These are phyloP conservation scores for Arctia plantaginis DNA, from an alignment of 2,888 invertebrate genomes.

Conservation along the genomic window DNA sequence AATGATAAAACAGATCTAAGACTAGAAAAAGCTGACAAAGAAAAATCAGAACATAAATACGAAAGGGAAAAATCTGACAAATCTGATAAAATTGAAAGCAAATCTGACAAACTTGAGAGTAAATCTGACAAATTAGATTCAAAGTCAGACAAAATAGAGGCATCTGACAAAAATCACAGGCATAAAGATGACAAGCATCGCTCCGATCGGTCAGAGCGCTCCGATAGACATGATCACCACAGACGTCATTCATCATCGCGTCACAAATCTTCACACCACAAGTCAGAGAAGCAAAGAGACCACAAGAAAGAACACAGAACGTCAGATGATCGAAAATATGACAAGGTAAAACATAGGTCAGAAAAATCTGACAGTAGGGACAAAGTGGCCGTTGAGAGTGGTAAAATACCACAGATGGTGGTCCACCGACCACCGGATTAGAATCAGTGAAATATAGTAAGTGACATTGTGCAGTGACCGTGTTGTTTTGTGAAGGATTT, in stretches of 20 bases:
- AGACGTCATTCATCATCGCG: slow-evolving; percentile 73
- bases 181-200: slow-evolving; percentile 62
- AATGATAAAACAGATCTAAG: slow-evolving; percentile 34
- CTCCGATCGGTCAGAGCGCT: slow-evolving; percentile 38
- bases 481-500: slow-evolving; percentile 51
- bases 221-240: slow-evolving; percentile 65
- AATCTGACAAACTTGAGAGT: slow-evolving; percentile 27
- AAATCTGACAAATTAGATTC: slow-evolving; percentile 41
- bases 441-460: slow-evolving; percentile 31
- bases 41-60: slow-evolving; percentile 37
- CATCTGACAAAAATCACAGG: slow-evolving; percentile 53
- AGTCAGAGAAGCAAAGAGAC: slow-evolving; percentile 64
- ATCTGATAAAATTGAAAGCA: slow-evolving; percentile 26
- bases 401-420: slow-evolving; percentile 66
- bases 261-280: slow-evolving; percentile 71
- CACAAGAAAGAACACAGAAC: slow-evolving; percentile 70
- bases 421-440: slow-evolving; percentile 78
- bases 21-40: slow-evolving; percentile 49
- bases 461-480: slow-evolving; percentile 35
- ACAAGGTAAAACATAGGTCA: slow-evolving; percentile 56
- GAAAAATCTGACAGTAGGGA: slow-evolving; percentile 47
- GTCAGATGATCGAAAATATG: slow-evolving; percentile 64
- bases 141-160: slow-evolving; percentile 53
- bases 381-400: slow-evolving; percentile 55
- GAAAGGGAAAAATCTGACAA: slow-evolving; percentile 35